Base-by-base conservation (phyloP, 2,888 invertebrate species). In the Philereme vetulata region DNA sequence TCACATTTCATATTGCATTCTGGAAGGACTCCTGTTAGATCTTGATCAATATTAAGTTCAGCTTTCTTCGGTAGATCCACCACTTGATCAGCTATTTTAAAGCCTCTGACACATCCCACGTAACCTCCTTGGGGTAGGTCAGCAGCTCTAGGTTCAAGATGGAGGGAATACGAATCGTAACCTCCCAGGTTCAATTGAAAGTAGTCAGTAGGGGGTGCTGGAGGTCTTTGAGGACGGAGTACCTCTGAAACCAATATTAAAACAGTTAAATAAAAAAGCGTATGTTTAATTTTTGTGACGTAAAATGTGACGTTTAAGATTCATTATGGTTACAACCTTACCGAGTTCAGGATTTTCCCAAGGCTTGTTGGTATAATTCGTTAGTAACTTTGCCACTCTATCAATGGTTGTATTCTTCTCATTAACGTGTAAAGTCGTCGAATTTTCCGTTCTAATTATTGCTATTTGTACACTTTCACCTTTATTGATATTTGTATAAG, bases 1-100 rank as follows among this genome's bases (percentile, higher is more conserved):
- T 98, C 97, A 76, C 98, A 98, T 81, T 96, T 96, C 95, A 98
- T 97, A 72, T 95, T 95, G 81, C 98, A 98, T 76, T 96, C 95
- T 3, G 96, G 94, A 54, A 96, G 85, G 0, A 97, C 95, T 0
- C 96, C 97, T 72, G 93, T 93, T 65, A 92, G 85, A 70, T 93
- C 94, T 90, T 94, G 94, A 76, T 95, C 95, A 76, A 94, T 94
- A 72, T 94, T 94, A 72, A 94, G 93, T 75, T 94, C 93, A 33
- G 95, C 95, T 77, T 96, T 94, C 58, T 93, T 93, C 47, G 96
- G 94, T 62, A 97, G 87, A 86, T 97, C 96, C n/a, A 97, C 95
- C 11, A 96, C 93, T 74, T 95, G 94, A 64, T 95, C 93, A 42
- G 96, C 97, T 71, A 98, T 96, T 93, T 97, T 96, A 65, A 98